Evolutionary conservation across 2,888 invertebrate species (phyloP).

Genomic region (Temnothorax unifasciatus): DNA sequence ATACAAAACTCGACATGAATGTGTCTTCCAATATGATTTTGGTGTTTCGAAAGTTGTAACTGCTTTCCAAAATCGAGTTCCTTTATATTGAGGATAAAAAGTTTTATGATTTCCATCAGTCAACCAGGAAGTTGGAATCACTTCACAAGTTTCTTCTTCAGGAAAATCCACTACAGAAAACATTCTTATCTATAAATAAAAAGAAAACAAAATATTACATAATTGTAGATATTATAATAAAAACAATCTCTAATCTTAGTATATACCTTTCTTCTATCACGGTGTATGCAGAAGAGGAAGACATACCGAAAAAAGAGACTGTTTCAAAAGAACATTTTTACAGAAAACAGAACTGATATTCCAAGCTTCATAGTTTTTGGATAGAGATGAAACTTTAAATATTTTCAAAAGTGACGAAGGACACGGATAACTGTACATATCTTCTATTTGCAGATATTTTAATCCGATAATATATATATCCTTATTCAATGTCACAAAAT

Average conservation of each 20-base stretch:
- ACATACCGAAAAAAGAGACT: neutral
- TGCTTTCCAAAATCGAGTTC: neutral
- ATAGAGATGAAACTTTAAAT: neutral
- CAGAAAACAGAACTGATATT: neutral
- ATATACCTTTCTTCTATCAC: neutral
- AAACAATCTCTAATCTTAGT: neutral
- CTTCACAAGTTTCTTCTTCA: neutral
- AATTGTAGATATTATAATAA: neutral
- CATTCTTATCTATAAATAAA: constrained; percentile 1
- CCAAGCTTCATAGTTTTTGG: neutral
- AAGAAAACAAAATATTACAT: neutral
- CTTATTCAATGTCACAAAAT: neutral
- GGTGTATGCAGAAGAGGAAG: neutral
- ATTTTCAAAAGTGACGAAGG: neutral
- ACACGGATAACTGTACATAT: constrained; percentile 1
- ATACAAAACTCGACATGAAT: constrained; percentile 6
- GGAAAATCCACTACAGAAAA: neutral
- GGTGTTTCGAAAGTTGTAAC: neutral
- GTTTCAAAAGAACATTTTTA: constrained; percentile 9
- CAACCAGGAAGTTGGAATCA: neutral
- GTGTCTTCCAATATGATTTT: constrained; percentile 2
- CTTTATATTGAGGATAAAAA: neutral
- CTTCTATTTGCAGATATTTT: neutral
- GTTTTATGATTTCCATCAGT: neutral
- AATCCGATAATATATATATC: constrained; percentile 2